Conservation (phyloP, 2,113 vertebrate species). For the Antechinus flavipes region DNA sequence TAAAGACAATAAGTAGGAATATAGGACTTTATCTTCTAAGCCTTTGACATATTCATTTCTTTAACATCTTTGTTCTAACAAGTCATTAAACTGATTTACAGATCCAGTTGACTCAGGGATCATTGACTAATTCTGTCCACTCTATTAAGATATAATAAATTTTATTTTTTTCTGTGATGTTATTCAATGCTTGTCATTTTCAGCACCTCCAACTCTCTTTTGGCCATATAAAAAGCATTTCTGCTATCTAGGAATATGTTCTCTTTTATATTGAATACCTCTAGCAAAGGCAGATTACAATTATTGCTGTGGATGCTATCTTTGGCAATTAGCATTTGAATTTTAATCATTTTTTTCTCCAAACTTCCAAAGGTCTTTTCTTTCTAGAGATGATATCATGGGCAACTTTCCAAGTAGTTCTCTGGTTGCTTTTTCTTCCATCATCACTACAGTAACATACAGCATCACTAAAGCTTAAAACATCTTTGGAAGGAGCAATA, state of each 20-base stretch:
- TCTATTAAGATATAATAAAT: background rate
- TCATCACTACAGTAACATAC: constrained; percentile 22
- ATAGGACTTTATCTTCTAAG: background rate
- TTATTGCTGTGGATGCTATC: background rate
- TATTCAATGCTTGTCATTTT: background rate
- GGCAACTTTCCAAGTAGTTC: constrained; percentile 43
- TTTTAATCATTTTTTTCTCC: constrained; percentile 19
- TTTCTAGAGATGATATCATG: background rate
- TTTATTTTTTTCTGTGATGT: background rate
- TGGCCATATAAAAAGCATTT: background rate
- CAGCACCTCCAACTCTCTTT: background rate
- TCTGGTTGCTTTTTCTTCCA: constrained; percentile 22
- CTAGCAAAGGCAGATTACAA: background rate
- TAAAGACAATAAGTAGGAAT: background rate
- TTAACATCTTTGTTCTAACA: background rate
- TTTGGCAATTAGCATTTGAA: background rate
- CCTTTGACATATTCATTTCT: background rate
- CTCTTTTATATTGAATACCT: background rate
- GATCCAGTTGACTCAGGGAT: background rate
- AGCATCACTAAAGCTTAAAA: constrained; percentile 19
- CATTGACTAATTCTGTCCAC: background rate
- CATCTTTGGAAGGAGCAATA: background rate
- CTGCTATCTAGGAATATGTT: background rate
- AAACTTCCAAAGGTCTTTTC: constrained; percentile 31
- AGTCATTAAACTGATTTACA: background rate